Evolutionary conservation across 2,888 invertebrate genomes (phyloP).

Genomic region (Hecatera dysodea): DNA sequence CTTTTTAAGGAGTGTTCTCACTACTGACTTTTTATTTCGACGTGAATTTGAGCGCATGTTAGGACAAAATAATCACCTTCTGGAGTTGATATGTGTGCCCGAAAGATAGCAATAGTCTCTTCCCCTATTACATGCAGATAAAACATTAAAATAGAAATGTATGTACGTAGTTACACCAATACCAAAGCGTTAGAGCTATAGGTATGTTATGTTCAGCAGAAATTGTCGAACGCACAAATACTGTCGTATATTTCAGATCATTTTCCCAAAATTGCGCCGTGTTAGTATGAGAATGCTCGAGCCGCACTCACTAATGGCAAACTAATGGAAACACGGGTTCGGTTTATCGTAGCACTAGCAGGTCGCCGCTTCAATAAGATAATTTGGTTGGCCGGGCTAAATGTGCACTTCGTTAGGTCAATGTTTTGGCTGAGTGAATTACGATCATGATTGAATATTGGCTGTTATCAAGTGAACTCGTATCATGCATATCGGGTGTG

Average conservation of each 20-base stretch:
- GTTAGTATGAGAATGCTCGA: neutral
- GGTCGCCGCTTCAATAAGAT: conserved; percentile 16
- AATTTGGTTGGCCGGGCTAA: conserved; percentile 18
- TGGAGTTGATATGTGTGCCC: neutral
- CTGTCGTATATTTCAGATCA: neutral
- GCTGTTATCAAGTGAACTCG: neutral
- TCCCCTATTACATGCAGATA: no score
- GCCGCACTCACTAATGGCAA: neutral
- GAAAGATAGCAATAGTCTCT: no score
- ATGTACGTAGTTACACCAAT: no score
- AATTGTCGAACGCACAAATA: neutral
- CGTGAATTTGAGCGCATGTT: no score
- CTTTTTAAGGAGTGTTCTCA: no score
- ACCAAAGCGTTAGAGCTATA: no score
- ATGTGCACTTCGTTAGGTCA: conserved; percentile 4
- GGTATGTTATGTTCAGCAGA: no score
- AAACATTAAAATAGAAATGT: no score
- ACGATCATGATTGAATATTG: neutral
- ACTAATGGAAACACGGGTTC: conserved; percentile 2
- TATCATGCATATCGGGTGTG: no score
- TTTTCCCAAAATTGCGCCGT: neutral
- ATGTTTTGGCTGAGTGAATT: neutral
- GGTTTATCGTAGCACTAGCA: neutral
- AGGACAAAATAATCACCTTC: no score
- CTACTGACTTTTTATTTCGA: no score